Evolutionary conservation across 2,113 vertebrate species (phyloP), one percentile per base, ranked within the genome.

Genomic region (Panthera tigris): DNA sequence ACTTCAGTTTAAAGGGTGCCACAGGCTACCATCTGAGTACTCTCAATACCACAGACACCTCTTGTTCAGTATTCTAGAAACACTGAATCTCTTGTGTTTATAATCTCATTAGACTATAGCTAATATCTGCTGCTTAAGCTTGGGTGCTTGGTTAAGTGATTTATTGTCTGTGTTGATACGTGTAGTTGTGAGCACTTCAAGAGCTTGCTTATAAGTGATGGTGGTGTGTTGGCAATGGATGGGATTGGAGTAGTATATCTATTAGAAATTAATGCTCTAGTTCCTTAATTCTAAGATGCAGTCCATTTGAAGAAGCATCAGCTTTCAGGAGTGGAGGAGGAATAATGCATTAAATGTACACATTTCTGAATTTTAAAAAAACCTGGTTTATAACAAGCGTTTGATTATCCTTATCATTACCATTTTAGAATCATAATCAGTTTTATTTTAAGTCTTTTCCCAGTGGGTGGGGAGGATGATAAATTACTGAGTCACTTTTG

Each of bases 401-500:
- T 81, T 92, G 61, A 87, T 91, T 90, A 63, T 91, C 50, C 11
- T 63, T 36, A 33, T 65, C 23, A 36, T 83, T 83, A 65, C 7
- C 11, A 61, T 78, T 94, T 95, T 90, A 90, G 65, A 92, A 63
- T 88, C 18, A 78, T 7, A 45, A 3, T 79, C 52, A 23, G 50
- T 82, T 95, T 89, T 87, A 65, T 68, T 89, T 95, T 68, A 79
- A 78, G 16, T 68, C 15, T 83, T 88, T 63, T 81, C 19, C 14
- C 12, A 19, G 48, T 80, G 41, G 5, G 4, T 57, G 33, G 15
- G 23, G 31, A 73, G 6, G 14, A 73, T 92, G 23, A 41, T 92
- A 36, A 78, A 83, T 91, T 90, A 66, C n/a, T 89, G 55, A 95
- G 61, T 96, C 41, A 85, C n/a, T 96, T 96, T 90, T 74, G 33